A percentile compares a stretch with the other conserved stretches of the same genome.
phyloP scores from a whole-genome alignment of 2,888 invertebrate genomes.

The Oscheius myriophilus region DNA sequence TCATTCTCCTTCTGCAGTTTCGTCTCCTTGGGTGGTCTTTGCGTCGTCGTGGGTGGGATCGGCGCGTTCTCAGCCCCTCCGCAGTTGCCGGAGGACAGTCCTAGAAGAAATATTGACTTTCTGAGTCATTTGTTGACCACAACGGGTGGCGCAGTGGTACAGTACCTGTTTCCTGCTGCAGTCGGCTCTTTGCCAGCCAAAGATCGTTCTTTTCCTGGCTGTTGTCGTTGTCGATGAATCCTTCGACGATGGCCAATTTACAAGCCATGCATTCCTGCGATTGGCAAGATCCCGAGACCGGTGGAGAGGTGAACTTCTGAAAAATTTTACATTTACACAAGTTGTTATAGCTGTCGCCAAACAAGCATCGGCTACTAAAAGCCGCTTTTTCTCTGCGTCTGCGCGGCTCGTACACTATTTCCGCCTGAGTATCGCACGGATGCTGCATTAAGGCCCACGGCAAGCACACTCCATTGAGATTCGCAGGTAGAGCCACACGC shows the following conservation, averaged over 20 bases:
- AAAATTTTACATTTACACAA: too few species aligned
- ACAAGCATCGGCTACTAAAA: too few species aligned
- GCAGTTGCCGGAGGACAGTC: slow-evolving; percentile 20
- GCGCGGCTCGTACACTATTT: too few species aligned
- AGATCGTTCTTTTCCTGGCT: slow-evolving; percentile 4
- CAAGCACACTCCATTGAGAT: too few species aligned
- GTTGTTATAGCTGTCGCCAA: too few species aligned
- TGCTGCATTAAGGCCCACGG: too few species aligned
- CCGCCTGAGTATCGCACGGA: too few species aligned
- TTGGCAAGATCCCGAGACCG: not conserved
- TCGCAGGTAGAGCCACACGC: too few species aligned
- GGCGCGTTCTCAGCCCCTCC: slow-evolving; percentile 17
- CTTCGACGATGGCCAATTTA: slow-evolving; percentile 48
- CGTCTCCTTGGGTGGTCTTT: not conserved
- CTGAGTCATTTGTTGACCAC: not conserved
- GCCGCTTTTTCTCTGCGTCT: too few species aligned
- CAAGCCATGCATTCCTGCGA: slow-evolving; percentile 45
- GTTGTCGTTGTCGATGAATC: slow-evolving; percentile 35
- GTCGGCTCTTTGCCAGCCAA: slow-evolving; percentile 7
- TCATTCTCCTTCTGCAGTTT: not conserved
- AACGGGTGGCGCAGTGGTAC: too few species aligned
- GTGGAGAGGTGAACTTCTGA: slow-evolving; percentile 10
- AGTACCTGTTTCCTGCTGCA: slow-evolving; percentile 18
- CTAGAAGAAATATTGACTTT: slow-evolving; percentile 6
- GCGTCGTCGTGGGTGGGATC: slow-evolving; percentile 18